These are phyloP conservation scores for Malacoctenus gilli DNA, from an alignment of 2,797 vertebrate species.

Conservation along the genomic window DNA sequence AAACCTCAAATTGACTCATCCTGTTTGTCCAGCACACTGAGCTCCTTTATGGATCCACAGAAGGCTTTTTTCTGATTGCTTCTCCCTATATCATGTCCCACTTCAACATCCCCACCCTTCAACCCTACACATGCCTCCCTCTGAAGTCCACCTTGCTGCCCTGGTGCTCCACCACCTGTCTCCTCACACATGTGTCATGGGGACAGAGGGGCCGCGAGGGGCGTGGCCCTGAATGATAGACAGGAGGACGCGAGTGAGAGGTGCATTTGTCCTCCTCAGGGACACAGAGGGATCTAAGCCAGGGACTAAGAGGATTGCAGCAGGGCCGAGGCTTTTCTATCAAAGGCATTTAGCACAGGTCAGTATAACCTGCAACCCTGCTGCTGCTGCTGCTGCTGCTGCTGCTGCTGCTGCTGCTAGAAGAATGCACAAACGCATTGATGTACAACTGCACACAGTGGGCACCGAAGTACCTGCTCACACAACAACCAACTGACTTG, in stretches of 20 bases:
- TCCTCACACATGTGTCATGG: neutral
- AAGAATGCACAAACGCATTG: slow-evolving; percentile 10
- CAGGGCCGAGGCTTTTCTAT: slow-evolving; percentile 75
- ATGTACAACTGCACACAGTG: neutral
- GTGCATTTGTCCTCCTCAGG: slow-evolving; percentile 63
- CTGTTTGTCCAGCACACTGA: neutral
- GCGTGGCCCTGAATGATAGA: slow-evolving; percentile 49
- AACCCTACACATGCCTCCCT: neutral
- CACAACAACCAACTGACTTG: too few species aligned
- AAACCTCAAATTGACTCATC: neutral
- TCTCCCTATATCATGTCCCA: too few species aligned
- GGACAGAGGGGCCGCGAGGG: slow-evolving; percentile 4
- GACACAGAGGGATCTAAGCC: slow-evolving; percentile 73
- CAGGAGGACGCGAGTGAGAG: slow-evolving; percentile 43
- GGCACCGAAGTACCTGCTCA: too few species aligned
- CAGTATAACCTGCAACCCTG: slow-evolving; percentile 64
- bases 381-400: slow-evolving; percentile 39
- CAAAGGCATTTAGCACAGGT: slow-evolving; percentile 75
- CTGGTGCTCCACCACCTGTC: slow-evolving; percentile 28
- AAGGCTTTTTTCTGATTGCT: neutral
- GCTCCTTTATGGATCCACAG: neutral
- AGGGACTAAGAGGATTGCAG: slow-evolving; percentile 81
- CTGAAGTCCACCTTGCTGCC: slow-evolving; percentile 15
- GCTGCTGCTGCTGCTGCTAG: slow-evolving; percentile 35
- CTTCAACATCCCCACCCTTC: too few species aligned